These are phyloP conservation scores for Drosophila equinoxialis DNA, from an alignment of 1,140 invertebrate genomes.

Conservation along the genomic window DNA sequence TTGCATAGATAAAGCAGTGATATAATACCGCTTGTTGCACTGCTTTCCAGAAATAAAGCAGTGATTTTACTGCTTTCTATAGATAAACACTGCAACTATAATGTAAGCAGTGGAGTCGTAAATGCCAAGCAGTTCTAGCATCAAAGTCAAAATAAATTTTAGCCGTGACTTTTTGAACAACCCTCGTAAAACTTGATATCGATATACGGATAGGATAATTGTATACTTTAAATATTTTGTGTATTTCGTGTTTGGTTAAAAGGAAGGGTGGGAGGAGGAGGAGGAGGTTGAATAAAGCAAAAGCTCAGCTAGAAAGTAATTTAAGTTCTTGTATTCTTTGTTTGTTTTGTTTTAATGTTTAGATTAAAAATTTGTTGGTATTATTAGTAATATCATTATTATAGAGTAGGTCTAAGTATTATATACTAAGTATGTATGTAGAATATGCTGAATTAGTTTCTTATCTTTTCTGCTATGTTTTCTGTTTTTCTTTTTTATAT, in stretches of 20 bases:
- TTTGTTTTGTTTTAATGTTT: slow-evolving; percentile 3
- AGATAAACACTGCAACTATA: too few relatives aligned
- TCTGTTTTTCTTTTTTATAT: neutral
- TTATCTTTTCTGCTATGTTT: neutral
- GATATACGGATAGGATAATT: neutral
- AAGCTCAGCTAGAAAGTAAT: slow-evolving; percentile 14
- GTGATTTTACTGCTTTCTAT: neutral
- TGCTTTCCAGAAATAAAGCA: neutral
- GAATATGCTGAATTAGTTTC: slow-evolving; percentile 14
- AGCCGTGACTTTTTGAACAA: neutral
- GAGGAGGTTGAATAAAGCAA: slow-evolving; percentile 4
- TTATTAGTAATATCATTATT: slow-evolving; percentile 6
- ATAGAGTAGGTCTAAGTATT: slow-evolving; percentile 10
- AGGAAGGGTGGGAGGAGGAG: neutral
- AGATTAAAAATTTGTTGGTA: slow-evolving; percentile 12
- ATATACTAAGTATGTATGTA: slow-evolving; percentile 12
- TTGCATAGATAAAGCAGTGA: neutral
- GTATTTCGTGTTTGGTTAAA: neutral
- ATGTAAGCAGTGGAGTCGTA: too few relatives aligned
- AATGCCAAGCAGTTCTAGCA: too few relatives aligned
- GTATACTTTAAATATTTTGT: neutral
- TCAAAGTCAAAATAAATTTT: too few relatives aligned
- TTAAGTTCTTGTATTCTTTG: neutral
- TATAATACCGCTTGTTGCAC: too few relatives aligned
- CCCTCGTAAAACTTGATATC: neutral